A percentile compares a stretch with the other conserved stretches of the same genome.
Evolutionary conservation across 2,113 vertebrate genomes (phyloP).

Genomic region (Macquaria ambigua): DNA sequence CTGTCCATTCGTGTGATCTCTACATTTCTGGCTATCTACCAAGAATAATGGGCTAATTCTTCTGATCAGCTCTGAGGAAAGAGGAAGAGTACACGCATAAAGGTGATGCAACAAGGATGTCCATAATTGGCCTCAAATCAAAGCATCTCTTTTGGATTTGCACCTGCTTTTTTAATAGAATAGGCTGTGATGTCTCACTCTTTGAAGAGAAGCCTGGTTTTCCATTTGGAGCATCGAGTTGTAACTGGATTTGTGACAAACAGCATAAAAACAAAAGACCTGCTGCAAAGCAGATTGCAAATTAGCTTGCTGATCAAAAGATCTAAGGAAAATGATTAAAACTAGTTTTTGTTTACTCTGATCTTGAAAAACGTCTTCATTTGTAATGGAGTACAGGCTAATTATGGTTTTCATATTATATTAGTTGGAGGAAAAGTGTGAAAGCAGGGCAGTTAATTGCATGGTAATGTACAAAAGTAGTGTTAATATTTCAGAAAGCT

Average conservation of each 20-base stretch:
- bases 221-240: constrained; percentile 35
- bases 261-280: constrained; percentile 55
- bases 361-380: constrained; percentile 45
- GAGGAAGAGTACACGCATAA: constrained; percentile 17
- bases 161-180: constrained; percentile 62
- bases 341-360: constrained; percentile 52
- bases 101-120: constrained; percentile 47
- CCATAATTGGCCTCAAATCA: constrained; percentile 62
- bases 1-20: constrained; percentile 48
- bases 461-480: not conserved
- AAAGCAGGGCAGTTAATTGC: constrained; percentile 7
- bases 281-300: constrained; percentile 47
- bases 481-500: not conserved
- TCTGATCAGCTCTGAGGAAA: constrained; percentile 35
- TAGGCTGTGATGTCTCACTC: constrained; percentile 65
- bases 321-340: constrained; percentile 47
- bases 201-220: constrained; percentile 67
- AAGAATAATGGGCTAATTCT: constrained; percentile 38
- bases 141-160: constrained; percentile 63
- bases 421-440: not conserved
- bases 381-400: constrained; percentile 29
- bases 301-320: constrained; percentile 52
- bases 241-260: constrained; percentile 60
- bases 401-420: constrained; percentile 12
- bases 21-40: constrained; percentile 30